A percentile compares a stretch with the other conserved stretches of the same genome.
These are phyloP conservation scores for Diorhabda elongata DNA, from an alignment of 1,140 invertebrate genomes.

Conservation along the genomic window DNA sequence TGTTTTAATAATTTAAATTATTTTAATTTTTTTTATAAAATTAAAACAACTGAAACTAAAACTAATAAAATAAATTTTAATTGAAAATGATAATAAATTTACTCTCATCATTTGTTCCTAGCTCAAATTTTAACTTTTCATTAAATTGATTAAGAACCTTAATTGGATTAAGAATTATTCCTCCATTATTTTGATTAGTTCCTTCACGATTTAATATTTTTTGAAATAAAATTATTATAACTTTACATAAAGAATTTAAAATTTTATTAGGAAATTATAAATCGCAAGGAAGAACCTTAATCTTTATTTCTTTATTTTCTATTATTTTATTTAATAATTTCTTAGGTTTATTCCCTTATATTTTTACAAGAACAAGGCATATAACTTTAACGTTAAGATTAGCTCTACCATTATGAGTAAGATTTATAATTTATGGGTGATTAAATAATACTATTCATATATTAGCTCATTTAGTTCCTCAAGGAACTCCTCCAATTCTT, in stretches of 20 bases:
- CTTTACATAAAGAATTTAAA: slow-evolving; percentile 53
- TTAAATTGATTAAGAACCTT: slow-evolving; percentile 55
- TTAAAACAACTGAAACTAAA: slow-evolving; percentile 30
- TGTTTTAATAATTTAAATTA: slow-evolving; percentile 51
- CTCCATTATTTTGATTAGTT: slow-evolving; percentile 49
- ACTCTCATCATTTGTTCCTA: slow-evolving; percentile 55
- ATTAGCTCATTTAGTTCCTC: slow-evolving; percentile 59
- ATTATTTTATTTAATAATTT: slow-evolving; percentile 60
- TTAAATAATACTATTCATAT: slow-evolving; percentile 53
- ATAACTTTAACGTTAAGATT: slow-evolving; percentile 53
- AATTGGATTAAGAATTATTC: slow-evolving; percentile 47
- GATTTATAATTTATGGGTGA: slow-evolving; percentile 58
- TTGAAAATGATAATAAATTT: slow-evolving; percentile 56
- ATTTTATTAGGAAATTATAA: slow-evolving; percentile 45
- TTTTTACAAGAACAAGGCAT: slow-evolving; percentile 62
- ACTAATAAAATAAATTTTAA: slow-evolving; percentile 43
- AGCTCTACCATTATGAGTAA: slow-evolving; percentile 57
- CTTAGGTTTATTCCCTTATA: slow-evolving; percentile 62
- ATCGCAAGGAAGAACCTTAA: slow-evolving; percentile 48
- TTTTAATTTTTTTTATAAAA: slow-evolving; percentile 44
- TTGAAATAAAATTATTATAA: slow-evolving; percentile 48
- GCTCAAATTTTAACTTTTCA: slow-evolving; percentile 47
- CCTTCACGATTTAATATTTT: slow-evolving; percentile 49
- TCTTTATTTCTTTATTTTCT: slow-evolving; percentile 54
- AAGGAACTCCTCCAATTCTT: slow-evolving; percentile 53